A percentile compares a stretch with the other conserved stretches of the same genome.
Evolutionary conservation across 2,888 invertebrate genomes (phyloP).

Genomic region (Drosophila hamatofila): DNA sequence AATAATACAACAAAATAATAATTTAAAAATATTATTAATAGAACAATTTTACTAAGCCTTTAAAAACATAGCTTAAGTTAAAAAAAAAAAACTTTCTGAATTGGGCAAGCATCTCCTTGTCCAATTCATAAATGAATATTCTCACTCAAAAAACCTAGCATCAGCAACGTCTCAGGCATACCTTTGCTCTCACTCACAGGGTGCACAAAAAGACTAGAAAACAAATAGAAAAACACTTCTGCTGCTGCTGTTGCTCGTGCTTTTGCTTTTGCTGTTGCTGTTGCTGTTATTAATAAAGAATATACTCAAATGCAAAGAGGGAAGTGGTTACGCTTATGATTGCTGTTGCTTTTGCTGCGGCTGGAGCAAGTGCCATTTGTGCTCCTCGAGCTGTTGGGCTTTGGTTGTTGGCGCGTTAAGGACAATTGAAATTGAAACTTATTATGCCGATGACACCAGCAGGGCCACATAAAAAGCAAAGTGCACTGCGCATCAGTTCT

Average conservation of each 20-base stretch:
- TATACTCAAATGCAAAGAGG: constrained; percentile 33
- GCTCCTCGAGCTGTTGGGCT: constrained; percentile 31
- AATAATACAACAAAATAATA: too few species aligned
- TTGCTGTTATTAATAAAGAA: constrained; percentile 58
- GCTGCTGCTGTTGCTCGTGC: constrained; percentile 15
- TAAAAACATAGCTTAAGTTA: too few species aligned
- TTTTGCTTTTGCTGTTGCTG: constrained; percentile 28
- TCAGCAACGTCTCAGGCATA: not conserved
- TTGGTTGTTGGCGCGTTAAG: constrained; percentile 43
- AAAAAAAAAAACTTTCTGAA: too few species aligned
- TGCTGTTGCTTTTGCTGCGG: constrained; percentile 17
- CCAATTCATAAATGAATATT: too few species aligned
- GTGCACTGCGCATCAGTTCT: constrained; percentile 25
- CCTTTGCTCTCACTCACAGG: not conserved
- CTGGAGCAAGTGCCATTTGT: constrained; percentile 44
- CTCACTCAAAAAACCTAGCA: too few species aligned
- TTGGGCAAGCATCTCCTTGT: too few species aligned
- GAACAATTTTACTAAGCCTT: too few species aligned
- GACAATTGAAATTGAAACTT: constrained; percentile 78
- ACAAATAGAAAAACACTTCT: constrained; percentile 7
- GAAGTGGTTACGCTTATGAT: constrained; percentile 52
- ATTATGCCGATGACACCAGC: constrained; percentile 62
- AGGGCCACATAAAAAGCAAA: constrained; percentile 43
- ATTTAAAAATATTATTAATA: too few species aligned
- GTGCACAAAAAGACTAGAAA: not conserved